phyloP scores from a whole-genome alignment of 2,888 invertebrate genomes.

The Rotaria magnacalcarata region DNA sequence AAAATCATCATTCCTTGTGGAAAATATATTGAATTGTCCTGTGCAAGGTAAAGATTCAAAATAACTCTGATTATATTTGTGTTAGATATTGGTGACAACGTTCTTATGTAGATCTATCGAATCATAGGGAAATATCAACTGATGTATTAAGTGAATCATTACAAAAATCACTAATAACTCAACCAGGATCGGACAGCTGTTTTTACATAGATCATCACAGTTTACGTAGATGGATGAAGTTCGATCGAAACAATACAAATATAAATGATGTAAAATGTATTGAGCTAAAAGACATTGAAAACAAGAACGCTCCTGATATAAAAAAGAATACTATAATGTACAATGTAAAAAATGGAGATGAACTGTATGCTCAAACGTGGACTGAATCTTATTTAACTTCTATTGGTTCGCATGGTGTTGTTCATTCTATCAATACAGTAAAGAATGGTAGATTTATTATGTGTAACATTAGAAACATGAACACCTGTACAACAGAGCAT shows the following conservation, averaged over 20 bases:
- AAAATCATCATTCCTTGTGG: not conserved
- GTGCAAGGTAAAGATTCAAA: not conserved
- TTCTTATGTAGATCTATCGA: no score
- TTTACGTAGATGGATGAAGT: no score
- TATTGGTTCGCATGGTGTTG: not conserved
- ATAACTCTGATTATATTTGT: no score
- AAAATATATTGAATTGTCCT: not conserved
- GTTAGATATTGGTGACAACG: no score
- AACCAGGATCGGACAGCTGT: no score
- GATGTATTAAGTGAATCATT: no score
- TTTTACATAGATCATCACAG: no score
- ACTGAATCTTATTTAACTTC: not conserved
- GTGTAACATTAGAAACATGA: not conserved
- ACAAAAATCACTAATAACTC: no score
- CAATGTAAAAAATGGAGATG: not conserved
- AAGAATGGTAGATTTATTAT: not conserved
- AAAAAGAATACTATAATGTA: not conserved
- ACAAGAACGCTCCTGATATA: not conserved
- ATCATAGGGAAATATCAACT: no score
- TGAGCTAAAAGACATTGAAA: not conserved
- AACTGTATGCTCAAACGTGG: not conserved
- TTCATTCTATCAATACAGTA: not conserved
- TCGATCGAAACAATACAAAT: no score
- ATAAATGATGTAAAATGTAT: no score
- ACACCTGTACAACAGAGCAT: not conserved